phyloP scores from a whole-genome alignment of 2,113 vertebrate genomes.

The Artemisiospiza belli region DNA sequence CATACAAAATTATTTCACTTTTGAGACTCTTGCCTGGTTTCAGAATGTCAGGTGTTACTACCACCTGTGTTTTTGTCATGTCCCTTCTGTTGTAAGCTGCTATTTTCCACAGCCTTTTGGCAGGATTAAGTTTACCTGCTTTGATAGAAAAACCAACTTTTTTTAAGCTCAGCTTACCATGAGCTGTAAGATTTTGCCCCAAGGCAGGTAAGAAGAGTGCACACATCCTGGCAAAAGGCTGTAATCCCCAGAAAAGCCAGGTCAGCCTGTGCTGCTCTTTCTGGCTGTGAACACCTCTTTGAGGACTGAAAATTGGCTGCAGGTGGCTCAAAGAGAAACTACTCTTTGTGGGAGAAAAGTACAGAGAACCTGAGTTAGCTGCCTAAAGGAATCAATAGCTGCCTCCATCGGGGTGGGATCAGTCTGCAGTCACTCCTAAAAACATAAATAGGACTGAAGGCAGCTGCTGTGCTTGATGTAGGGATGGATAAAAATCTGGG shows the following conservation, averaged over 20 bases:
- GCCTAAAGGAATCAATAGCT: background rate
- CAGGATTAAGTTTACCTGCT: background rate
- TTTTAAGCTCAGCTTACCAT: background rate
- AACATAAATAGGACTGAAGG: background rate
- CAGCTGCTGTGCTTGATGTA: background rate
- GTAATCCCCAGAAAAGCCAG: background rate
- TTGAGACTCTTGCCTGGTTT: background rate
- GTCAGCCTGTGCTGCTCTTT: background rate
- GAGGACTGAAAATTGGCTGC: background rate
- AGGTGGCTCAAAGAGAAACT: background rate
- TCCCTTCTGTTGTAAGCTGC: background rate
- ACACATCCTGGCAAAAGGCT: background rate
- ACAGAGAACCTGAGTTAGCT: accelerated
- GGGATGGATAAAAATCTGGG: background rate
- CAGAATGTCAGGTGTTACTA: background rate
- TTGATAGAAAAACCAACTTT: background rate
- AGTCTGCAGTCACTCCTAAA: background rate
- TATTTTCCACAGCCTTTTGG: background rate
- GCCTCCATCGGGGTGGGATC: accelerated
- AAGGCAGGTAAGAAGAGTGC: background rate
- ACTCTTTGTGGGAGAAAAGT: background rate
- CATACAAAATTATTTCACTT: background rate
- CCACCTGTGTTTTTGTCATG: background rate
- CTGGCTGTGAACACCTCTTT: background rate
- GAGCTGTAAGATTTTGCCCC: background rate